Evolutionary conservation across 2,113 vertebrate species (phyloP), one percentile per base, ranked within the genome.

Genomic region (Dryoscopus gambensis): DNA sequence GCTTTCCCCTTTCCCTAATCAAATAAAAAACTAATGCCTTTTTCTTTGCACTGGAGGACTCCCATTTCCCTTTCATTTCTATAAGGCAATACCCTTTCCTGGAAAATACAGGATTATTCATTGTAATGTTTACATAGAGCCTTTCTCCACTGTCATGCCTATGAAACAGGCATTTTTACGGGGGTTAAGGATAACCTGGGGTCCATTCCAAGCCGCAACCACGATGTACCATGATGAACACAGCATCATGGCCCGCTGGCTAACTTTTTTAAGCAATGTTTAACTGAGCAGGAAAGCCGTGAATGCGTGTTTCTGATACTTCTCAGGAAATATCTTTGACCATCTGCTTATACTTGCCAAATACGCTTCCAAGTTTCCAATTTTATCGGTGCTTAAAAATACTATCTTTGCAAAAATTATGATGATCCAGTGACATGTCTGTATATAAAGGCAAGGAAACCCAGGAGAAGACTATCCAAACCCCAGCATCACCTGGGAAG

Each of bases 331-430:
- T 95, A 97, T 96, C 97, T 96, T 85, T 96, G 97, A 88, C 97
- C 97, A 98, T 98, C 97, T 98, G 97, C 97, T 98, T 97, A 91
- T 33, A 86, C 97, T 97, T 97, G 92, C 97, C 96, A 97, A 97
- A 97, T 95, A 95, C 13, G 86, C 92, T 97, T 95, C 95, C 95
- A 84, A 96, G 91, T 93, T 98, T 97, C 97, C 97, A 97, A 97
- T 97, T 97, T 97, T 97, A 98, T 97, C 97, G 55, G 93, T 12
- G 92, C 94, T 96, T 96, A 97, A 98, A 97, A 97, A 97, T 96
- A 96, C 91, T 56, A 49, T 83, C 90, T 91, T 56, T 46, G 89
- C 87, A 94, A 97, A 96, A 95, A 80, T 28, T 1, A 56, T 60
- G 95, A 97, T 46, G 96, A 95, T 83, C 95, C 90, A 86, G 81